Evolutionary conservation across 2,797 vertebrate species (phyloP), one percentile per base, ranked within the genome.

Genomic region (Intellagama lesueurii): DNA sequence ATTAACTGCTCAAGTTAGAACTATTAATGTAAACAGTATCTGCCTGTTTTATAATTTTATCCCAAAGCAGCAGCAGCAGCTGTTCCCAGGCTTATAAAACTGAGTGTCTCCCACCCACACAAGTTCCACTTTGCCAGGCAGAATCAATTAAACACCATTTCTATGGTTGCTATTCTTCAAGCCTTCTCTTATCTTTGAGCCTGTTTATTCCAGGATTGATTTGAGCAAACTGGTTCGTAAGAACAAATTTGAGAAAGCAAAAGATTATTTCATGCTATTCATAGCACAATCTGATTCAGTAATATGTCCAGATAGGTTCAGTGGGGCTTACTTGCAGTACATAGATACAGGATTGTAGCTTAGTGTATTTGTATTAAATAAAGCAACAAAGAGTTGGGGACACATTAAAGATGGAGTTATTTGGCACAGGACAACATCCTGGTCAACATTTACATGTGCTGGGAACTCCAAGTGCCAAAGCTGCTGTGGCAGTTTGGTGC

Each of bases 211-310:
- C 22, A 16, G 60, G 26, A 81, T 64, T 73, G 73, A 28, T 75
- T 82, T 64, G 35, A 47, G 30, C 87, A 75, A 88, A 81, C 79
- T 66, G 70, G 79, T 82, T 81, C 73, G 35, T 82, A 82, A 60
- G 28, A 81, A 35, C 44, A 72, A 47, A 75, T 64, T 75, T 75
- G 30, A 73, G 44, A 81, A 49, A 88, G 30, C 69, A 73, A 22
- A 82, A 47, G 28, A 47, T 64, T 64, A 17, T 44, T 44, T 73
- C 68, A 66, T n/a, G 24, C 35, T 44, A 78, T 68, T 80, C 56
- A 60, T n/a, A 7, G 17, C 2, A 56, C 30, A 80, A 32, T 9
- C 30, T 56, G n/a, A 60, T 32, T 73, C 12, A 40, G 64, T 56
- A 56, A 30, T 32, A 80, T 32, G 30, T 60, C 52, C 78, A 8